Percentiles rank a stretch among this genome's conserved stretches.
phyloP scores from a whole-genome alignment of 2,797 vertebrate species.

The Philypnodon macrostomus region DNA sequence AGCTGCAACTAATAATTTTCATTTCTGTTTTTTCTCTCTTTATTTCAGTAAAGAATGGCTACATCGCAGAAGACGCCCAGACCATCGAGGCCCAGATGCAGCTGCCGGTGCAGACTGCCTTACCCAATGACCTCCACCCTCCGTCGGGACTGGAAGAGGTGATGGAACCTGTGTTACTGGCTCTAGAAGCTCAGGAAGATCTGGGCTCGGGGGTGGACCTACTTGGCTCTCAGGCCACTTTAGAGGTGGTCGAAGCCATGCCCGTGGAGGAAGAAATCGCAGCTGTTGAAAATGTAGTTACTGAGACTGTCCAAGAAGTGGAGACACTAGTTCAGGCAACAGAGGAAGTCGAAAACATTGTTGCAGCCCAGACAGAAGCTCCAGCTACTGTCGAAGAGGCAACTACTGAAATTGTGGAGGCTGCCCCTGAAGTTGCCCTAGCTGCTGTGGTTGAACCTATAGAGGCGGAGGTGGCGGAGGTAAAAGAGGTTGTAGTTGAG shows the following conservation, averaged over 20 bases:
- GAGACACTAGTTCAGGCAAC: slow-evolving; percentile 12
- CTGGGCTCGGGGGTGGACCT: slow-evolving; percentile 63
- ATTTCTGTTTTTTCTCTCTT: slow-evolving; percentile 22
- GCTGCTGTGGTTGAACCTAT: slow-evolving; percentile 21
- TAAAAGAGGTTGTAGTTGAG: background rate
- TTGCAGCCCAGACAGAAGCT: slow-evolving; percentile 22
- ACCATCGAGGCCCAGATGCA: slow-evolving; percentile 74
- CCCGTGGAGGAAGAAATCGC: slow-evolving; percentile 17
- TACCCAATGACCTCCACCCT: slow-evolving; percentile 53
- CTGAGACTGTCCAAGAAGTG: slow-evolving; percentile 24
- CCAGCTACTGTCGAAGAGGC: slow-evolving; percentile 22
- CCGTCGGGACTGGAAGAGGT: slow-evolving; percentile 38
- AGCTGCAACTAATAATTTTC: background rate
- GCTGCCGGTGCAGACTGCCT: slow-evolving; percentile 69
- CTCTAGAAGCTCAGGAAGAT: slow-evolving; percentile 63
- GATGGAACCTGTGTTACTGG: slow-evolving; percentile 43
- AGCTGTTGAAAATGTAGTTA: slow-evolving; percentile 25
- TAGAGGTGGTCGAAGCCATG: slow-evolving; percentile 14
- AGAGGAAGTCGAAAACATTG: slow-evolving; percentile 33
- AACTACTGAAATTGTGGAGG: slow-evolving; percentile 6
- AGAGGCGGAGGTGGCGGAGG: background rate
- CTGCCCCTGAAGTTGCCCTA: slow-evolving; percentile 14
- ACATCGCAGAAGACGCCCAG: slow-evolving; percentile 62
- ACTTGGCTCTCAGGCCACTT: slow-evolving; percentile 24
- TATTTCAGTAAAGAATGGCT: slow-evolving; percentile 59